Evolutionary conservation across 2,113 vertebrate species (phyloP).

Genomic region (Eudyptes chrysolophus): DNA sequence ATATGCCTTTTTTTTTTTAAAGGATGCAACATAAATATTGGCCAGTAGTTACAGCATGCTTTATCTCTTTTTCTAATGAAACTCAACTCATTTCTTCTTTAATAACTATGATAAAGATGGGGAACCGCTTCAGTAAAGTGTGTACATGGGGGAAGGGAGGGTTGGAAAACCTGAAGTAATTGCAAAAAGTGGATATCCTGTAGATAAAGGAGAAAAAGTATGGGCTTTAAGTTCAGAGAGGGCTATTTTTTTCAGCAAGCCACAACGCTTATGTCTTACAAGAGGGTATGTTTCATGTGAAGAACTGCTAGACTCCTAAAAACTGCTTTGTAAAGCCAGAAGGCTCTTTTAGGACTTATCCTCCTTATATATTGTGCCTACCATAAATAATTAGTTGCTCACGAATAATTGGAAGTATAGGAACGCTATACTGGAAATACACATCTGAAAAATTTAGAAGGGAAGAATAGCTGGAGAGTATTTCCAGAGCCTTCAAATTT

Average conservation of each 20-base stretch:
- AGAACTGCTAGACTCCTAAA: background rate
- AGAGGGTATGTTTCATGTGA: background rate
- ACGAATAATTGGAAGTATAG: background rate
- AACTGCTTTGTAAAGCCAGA: background rate
- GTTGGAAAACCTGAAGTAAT: background rate
- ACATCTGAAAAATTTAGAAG: fast-evolving
- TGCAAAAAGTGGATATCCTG: background rate
- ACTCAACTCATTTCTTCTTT: background rate
- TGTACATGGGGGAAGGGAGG: background rate
- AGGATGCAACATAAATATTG: background rate
- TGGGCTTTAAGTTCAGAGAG: background rate
- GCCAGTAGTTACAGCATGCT: background rate
- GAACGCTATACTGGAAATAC: fast-evolving
- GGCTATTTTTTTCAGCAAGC: background rate
- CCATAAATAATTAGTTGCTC: fast-evolving
- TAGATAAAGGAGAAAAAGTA: background rate
- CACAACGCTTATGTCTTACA: fast-evolving
- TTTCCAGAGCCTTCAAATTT: background rate
- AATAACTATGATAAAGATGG: background rate
- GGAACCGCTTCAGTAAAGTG: background rate
- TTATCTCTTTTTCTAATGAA: background rate
- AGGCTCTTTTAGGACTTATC: background rate
- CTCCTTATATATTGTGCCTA: background rate
- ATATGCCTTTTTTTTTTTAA: background rate
- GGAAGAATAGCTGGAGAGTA: background rate